Base-by-base conservation (phyloP, 1,140 invertebrate species). In the Penaeus indicus region DNA sequence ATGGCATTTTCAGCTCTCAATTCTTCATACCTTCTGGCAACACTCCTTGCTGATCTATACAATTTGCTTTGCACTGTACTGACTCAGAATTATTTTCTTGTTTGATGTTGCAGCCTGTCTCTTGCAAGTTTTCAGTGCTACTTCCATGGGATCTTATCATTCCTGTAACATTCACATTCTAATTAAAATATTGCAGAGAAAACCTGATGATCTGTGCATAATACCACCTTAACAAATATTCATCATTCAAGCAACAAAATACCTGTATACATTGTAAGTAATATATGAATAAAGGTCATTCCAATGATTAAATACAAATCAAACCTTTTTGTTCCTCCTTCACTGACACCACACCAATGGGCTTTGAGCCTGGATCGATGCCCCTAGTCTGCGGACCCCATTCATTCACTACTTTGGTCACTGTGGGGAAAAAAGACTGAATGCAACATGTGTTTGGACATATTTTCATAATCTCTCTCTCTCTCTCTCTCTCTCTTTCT, bases 311-410 rank as follows among this genome's bases (percentile, higher is more conserved):
- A 7, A 22, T 16, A 18, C 32, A 21, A 18, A n/a, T 18, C 69
- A 54, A 69, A 88, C 87, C 87, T 88, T 63, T 81, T 21, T 88
- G 79, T 16, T 63, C 11, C 47, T 22, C n/a, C 27, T 63, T 27
- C 27, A 42, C 38, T 42, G 78, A 79, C 61, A 63, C 61, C 11
- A 16, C 10, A 32, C 54, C 60, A 61, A 64, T 18, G 25, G 78
- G 61, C 0, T 84, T 13, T 13, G 87, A 88, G 16, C 67, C 67
- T 22, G 80, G 86, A 42, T 88, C 86, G 18, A 63, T 54, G 67
- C 79, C 87, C 61, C 77, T n/a, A 62, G 87, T 88, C 87, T 88
- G 87, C 78, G 87, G 87, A 63, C 87, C 87, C 87, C 87, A 88
- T 62, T 88, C 87, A 84, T 88, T 88, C 38, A 88, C 87, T 11